Base-by-base conservation (phyloP, 37 sponge, comb jelly and placozoan species). In the Diacarnus erythraeanus region DNA sequence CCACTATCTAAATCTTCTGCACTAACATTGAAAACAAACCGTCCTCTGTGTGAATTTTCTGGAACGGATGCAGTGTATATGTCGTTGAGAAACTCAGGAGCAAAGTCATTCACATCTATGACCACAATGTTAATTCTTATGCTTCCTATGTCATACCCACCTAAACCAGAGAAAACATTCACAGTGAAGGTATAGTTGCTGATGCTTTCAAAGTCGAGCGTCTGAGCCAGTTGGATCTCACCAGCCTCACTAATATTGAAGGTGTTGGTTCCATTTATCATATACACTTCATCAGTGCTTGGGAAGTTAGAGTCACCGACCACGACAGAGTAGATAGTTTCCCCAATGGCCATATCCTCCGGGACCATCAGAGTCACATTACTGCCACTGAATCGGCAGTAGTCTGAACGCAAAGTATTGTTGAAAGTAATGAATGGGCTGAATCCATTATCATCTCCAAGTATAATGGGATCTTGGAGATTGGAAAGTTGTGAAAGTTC, bases 51-150 rank as follows among this genome's bases (percentile, higher is more conserved):
- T 72, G 6, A 56, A 37, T 76, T 38, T 57, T 91, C 92, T 2
- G 47, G 40, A 0, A 92, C 20, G 18, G 35, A 23, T 25, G 40
- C 61, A 0, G 54, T 2, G 59, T 71, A 80, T 2, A 47, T 4
- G 18, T 39, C 21, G 33, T 65, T 21, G 20, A 12, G n/a, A 51
- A 93, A 86, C 47, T 51, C 29, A 37, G 94, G 94, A 26, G 84
- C 57, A 34, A 84, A 57, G 72, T 86, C 87, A 59, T 93, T 93
- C 42, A 83, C 73, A 66, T 83, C 85, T 6, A 72, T 36, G n/a
- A 93, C 78, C 22, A 36, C 35, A 27, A 94, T 64, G 0, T 34
- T 25, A 23, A 94, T 70, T 2, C n/a, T 67, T 3, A 88, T 65
- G 4, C 47, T 77, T 2, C 79, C 79, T n/a, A 81, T 59, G 18